Evolutionary conservation across 2,797 vertebrate genomes (phyloP).

Genomic region (Psittacula derbiana): DNA sequence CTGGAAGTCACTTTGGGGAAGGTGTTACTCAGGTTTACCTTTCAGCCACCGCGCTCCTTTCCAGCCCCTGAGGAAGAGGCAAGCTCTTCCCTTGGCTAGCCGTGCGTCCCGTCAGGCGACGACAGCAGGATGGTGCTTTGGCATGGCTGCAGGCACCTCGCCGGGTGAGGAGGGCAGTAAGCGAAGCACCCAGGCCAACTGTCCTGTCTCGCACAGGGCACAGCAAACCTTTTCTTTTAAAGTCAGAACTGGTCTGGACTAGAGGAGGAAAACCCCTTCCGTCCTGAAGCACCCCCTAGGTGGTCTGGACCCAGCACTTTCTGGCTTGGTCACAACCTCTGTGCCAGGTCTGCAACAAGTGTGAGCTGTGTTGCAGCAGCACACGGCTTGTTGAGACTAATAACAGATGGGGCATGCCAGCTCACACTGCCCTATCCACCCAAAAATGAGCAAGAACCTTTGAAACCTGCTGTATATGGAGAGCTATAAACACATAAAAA

Average conservation of each 20-base stretch:
- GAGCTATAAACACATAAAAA: not conserved
- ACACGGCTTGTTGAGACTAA: not conserved
- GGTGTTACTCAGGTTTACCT: not conserved
- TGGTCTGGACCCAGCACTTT: not conserved
- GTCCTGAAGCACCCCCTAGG: not conserved
- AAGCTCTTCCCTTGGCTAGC: not conserved
- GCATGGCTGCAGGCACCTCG: not conserved
- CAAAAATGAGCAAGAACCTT: rapidly evolving
- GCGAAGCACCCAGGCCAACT: not conserved
- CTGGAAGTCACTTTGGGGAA: not conserved
- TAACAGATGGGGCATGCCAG: not conserved
- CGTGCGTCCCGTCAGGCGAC: not conserved
- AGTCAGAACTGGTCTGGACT: not conserved
- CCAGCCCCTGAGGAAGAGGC: rapidly evolving
- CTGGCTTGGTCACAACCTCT: not conserved
- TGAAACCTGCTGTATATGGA: rapidly evolving
- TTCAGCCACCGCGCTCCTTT: not conserved
- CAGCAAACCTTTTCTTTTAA: not conserved
- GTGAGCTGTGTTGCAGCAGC: conserved; percentile 48
- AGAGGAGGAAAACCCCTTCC: not conserved
- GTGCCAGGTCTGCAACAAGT: not conserved
- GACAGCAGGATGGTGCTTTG: not conserved
- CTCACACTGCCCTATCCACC: not conserved
- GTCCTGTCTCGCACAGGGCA: not conserved
- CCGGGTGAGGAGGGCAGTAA: not conserved